These are phyloP conservation scores for Bombus cullumanus DNA, from an alignment of 1,140 invertebrate genomes.

Conservation along the genomic window DNA sequence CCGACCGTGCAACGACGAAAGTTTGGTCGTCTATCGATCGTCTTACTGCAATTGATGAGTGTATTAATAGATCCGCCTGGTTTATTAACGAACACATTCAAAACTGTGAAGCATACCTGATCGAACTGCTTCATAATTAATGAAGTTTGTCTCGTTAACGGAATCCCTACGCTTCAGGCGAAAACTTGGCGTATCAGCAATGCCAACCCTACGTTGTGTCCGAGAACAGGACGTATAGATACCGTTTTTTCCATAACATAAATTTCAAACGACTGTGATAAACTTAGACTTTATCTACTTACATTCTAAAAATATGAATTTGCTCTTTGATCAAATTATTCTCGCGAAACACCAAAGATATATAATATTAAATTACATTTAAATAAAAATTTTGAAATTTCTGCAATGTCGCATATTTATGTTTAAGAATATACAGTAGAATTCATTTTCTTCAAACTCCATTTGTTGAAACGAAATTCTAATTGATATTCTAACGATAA, in stretches of 20 bases:
- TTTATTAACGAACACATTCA: conserved; percentile 37
- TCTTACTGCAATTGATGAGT: conserved; percentile 33
- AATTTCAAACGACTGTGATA: neutral
- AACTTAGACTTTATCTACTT: neutral
- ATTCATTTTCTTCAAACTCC: too few species aligned
- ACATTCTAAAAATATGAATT: too few species aligned
- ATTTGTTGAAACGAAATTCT: too few species aligned
- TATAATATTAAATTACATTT: too few species aligned
- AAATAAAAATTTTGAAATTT: too few species aligned
- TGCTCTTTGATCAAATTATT: too few species aligned
- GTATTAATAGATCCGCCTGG: conserved; percentile 47
- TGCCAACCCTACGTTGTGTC: neutral
- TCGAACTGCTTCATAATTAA: conserved; percentile 53
- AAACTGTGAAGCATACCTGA: conserved; percentile 6
- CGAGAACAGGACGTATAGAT: neutral
- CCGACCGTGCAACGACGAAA: neutral
- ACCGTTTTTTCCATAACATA: neutral
- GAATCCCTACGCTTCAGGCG: neutral
- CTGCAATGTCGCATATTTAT: too few species aligned
- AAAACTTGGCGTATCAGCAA: conserved; percentile 8
- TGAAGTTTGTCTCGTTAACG: conserved; percentile 49
- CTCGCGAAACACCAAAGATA: too few species aligned
- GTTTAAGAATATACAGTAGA: too few species aligned
- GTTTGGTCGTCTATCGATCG: conserved; percentile 34
- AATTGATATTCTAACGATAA: too few species aligned